Evolutionary conservation across 1,140 invertebrate genomes (phyloP).

Genomic region (Diorhabda sublineata): DNA sequence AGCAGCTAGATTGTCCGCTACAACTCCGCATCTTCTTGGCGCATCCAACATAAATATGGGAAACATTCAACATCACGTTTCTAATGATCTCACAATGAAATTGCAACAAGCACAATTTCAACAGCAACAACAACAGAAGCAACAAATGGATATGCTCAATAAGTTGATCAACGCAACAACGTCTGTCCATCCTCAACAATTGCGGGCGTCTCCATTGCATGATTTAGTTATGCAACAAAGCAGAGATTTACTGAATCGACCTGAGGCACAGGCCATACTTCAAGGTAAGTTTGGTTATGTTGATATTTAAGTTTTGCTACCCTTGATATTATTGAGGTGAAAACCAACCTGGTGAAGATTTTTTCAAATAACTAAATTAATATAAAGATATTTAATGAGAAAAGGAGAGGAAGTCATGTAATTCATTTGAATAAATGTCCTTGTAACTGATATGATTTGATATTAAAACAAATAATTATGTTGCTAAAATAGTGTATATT

Average conservation of each 20-base stretch:
- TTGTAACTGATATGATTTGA: too few relatives aligned
- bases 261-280: constrained; percentile 69
- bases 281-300: constrained; percentile 50
- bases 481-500: too few relatives aligned
- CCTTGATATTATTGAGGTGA: too few relatives aligned
- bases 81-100: constrained; percentile 52
- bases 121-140: constrained; percentile 34
- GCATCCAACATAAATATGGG: constrained; percentile 45
- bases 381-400: too few relatives aligned
- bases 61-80: constrained; percentile 36
- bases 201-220: constrained; percentile 51
- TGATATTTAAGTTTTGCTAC: too few relatives aligned
- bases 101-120: constrained; percentile 51
- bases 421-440: too few relatives aligned
- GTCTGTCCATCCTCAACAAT: constrained; percentile 39
- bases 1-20: constrained; percentile 41
- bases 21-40: constrained; percentile 31
- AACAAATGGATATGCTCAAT: constrained; percentile 49
- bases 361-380: too few relatives aligned
- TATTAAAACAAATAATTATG: too few relatives aligned
- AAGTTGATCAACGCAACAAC: constrained; percentile 46
- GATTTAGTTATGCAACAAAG: constrained; percentile 51
- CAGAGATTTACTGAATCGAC: constrained; percentile 63
- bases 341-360: too few relatives aligned
- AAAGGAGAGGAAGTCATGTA: too few relatives aligned